Base-by-base conservation (phyloP, 2,888 invertebrate species). In the Lobophora halterata region DNA sequence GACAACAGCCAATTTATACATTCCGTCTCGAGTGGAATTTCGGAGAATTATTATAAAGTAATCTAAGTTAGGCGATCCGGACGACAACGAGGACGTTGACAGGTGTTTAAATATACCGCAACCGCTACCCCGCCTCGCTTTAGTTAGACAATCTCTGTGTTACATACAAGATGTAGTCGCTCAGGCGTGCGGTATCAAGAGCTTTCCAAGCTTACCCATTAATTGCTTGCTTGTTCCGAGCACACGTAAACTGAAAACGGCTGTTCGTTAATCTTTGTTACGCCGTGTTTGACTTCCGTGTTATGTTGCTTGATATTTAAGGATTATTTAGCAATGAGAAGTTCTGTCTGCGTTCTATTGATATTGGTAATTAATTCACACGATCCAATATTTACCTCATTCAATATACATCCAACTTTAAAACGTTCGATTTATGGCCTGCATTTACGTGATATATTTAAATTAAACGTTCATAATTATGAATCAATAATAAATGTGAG, bases 21-120 rank as follows among this genome's bases (percentile, higher is more conserved):
- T 77, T 72, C 72, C 63, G 67, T 71, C 70, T 73, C 65, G 70
- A 73, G 69, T 71, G 68, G 73, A 71, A 75, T 76, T 74, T 71
- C 65, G 64, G 61, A 51, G 67, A 68, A 77, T 82, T 77, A 82
- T 82, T 85, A 81, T 78, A 79, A 81, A 81, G 85, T 79, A 83
- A 86, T 86, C 78, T 79, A 82, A 85, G 80, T 86, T 85, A 74
- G 75, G 48, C 72, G 71, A 72, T 61, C 70, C 71, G 66, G 59
- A 61, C 69, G 65, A 66, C 65, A 66, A 67, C 66, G 69, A 63
- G 71, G 65, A 70, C 67, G 71, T 68, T 79, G 81, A 77, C 79
- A 83, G 79, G 76, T 82, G 79, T 77, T 81, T 75, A 79, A 78
- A 78, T 79, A 77, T 73, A 78, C 69, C 65, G 61, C 58, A 65